Conservation (phyloP, 2,113 vertebrate species). For the Pachycephala philippinensis region DNA sequence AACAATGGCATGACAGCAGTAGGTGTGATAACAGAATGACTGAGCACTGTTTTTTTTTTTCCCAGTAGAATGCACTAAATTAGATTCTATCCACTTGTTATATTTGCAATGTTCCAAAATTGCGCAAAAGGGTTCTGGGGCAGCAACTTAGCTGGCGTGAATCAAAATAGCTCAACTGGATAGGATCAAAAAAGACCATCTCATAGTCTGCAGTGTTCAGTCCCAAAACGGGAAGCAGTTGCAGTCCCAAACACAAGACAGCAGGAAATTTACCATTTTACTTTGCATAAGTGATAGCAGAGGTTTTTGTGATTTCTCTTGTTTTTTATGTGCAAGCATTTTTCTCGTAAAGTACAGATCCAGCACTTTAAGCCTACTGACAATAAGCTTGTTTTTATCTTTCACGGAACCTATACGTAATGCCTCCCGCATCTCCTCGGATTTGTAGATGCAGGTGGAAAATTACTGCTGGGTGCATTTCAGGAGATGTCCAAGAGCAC, state of each 20-base stretch:
- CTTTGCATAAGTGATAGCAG: neutral
- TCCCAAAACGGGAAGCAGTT: neutral
- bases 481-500: neutral
- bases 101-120: neutral
- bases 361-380: neutral
- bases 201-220: neutral
- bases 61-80: neutral
- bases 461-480: conserved; percentile 9
- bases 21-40: neutral
- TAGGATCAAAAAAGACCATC: neutral
- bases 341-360: neutral
- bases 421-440: neutral
- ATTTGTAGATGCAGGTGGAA: conserved; percentile 48
- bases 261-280: neutral
- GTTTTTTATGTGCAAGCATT: neutral
- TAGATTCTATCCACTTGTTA: neutral
- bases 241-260: neutral
- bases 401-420: neutral
- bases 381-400: neutral
- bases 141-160: neutral
- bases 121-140: neutral
- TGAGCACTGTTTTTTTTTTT: neutral
- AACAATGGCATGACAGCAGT: neutral
- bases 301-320: neutral
- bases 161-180: neutral